Percentiles rank a stretch among this genome's conserved stretches.
Evolutionary conservation across 2,888 invertebrate species (phyloP).

Genomic region (Eledona agricola): DNA sequence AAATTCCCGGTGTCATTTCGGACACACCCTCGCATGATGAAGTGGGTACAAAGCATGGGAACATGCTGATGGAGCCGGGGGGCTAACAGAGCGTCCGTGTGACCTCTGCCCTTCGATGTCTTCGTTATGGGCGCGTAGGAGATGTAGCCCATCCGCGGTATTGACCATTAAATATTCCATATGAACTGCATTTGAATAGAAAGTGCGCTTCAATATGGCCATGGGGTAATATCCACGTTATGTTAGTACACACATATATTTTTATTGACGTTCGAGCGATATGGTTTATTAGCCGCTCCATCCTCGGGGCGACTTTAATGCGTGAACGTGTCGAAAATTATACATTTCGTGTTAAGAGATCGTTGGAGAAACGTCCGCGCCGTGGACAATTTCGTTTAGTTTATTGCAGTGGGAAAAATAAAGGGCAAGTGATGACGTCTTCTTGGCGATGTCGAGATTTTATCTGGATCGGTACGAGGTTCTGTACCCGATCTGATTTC

Average conservation of each 20-base stretch:
- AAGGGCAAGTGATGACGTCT: slow-evolving; percentile 28
- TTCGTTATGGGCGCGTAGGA: slow-evolving; percentile 47
- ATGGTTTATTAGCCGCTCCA: slow-evolving; percentile 29
- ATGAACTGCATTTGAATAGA: slow-evolving; percentile 37
- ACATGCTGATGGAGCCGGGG: slow-evolving; percentile 37
- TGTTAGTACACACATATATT: slow-evolving; percentile 20
- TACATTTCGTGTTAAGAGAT: slow-evolving; percentile 27
- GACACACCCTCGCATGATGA: slow-evolving; percentile 6
- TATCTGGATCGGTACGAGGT: slow-evolving; percentile 45
- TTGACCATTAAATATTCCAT: slow-evolving; percentile 37
- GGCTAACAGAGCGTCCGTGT: slow-evolving; percentile 43
- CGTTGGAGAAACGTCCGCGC: slow-evolving; percentile 11
- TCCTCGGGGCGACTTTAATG: slow-evolving; percentile 22
- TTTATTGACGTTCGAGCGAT: slow-evolving; percentile 24
- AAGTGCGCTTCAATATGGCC: slow-evolving; percentile 33
- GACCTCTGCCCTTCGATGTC: slow-evolving; percentile 46
- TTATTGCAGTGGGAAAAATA: slow-evolving; percentile 3
- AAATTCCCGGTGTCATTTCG: slow-evolving; percentile 2
- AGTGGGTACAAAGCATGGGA: slow-evolving; percentile 6
- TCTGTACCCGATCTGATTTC: slow-evolving; percentile 54
- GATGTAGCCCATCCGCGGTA: slow-evolving; percentile 36
- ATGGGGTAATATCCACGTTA: slow-evolving; percentile 21
- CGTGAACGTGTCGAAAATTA: slow-evolving; percentile 24
- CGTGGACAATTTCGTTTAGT: slow-evolving; percentile 7
- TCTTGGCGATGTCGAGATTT: slow-evolving; percentile 42